Base-by-base conservation (phyloP, 1,140 invertebrate genomes). In the Asobara japonica region DNA sequence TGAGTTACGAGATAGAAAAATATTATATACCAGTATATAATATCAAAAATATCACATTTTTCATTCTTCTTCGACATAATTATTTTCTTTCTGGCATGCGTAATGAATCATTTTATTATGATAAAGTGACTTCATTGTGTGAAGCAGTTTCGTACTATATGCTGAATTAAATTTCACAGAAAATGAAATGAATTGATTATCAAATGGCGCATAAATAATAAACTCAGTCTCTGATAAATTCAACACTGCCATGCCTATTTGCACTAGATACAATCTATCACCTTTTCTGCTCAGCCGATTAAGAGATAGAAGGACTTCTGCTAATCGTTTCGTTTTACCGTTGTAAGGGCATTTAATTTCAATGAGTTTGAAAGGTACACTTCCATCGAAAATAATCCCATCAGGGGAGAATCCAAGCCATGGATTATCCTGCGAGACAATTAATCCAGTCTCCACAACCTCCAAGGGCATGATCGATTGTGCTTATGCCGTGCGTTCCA, bases 321-420 rank as follows among this genome's bases (percentile, higher is more conserved):
- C 1, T 11, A 74, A 51, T 13, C 11, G 36, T 62, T 60, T 71
- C 2, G 20, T 36, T 74, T 77, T 77, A 18, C 76, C 76, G 33
- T 65, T 60, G 33, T 67, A 69, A 18, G 74, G 74, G 30, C 76
- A 78, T 65, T 76, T 76, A 2, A 78, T 73, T 56, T 78, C 74
- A 38, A 78, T 70, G 18, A 78, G 29, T 62, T 36, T 60, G 8
- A 56, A 11, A n/a, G 45, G 69, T 36, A 41, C 69, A 11, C 51
- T 13, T 25, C 67, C 48, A 66, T 74, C 33, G 27, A 72, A 41
- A 27, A 76, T 41, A 56, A 74, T 31, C 29, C 75, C 75, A 74
- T 76, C 72, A 2, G 75, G 70, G 11, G 65, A 72, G 25, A 70
- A 74, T 20, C n/a, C 56, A 20, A 76, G 36, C 62, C 69, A 72